Evolutionary conservation across 1,140 invertebrate genomes (phyloP), one percentile per base, ranked within the genome.

Genomic region (Ceratina calcarata): DNA sequence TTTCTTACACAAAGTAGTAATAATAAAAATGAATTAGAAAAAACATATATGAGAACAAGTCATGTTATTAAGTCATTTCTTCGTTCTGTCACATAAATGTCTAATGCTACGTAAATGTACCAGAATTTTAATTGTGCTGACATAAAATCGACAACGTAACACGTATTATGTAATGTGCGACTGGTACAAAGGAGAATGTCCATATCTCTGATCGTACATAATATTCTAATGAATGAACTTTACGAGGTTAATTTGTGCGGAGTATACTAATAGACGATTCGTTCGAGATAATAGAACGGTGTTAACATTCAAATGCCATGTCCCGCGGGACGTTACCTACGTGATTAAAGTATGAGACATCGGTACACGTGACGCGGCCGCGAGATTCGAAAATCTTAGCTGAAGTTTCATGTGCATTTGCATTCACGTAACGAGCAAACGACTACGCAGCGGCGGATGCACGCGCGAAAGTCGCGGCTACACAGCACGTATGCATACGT

Each of bases 391-490:
- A 61, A 27, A 49, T 13, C 10, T 61, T n/a, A 1, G 13, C 53
- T 7, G 32, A 61, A 49, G 51, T 65, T 76, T 76, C 27, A 45
- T n/a, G 58, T 60, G 55, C n/a, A 82, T 60, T 53, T 65, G 45
- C 58, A 58, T 18, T 72, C 69, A 0, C 8, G 60, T 45, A 62
- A 82, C 16, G 37, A 82, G 70, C 45, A 15, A 20, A n/a, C n/a
- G 22, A 32, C 12, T 73, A 51, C 53, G 57, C 18, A 27, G 60
- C 22, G 32, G n/a, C 45, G 60, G 58, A 78, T 71, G 13, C 69
- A 55, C 51, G 53, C 82, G 64, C 81, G 61, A 80, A 84, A 83
- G 70, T 74, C 24, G 20, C 24, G 78, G 72, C 77, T 77, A 77
- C 18, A n/a, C 32, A 16, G 13, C 20, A 53, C 49, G 53, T 64